Evolutionary conservation across 2,797 vertebrate genomes (phyloP), one percentile per base, ranked within the genome.

Genomic region (Denticeps clupeoides): DNA sequence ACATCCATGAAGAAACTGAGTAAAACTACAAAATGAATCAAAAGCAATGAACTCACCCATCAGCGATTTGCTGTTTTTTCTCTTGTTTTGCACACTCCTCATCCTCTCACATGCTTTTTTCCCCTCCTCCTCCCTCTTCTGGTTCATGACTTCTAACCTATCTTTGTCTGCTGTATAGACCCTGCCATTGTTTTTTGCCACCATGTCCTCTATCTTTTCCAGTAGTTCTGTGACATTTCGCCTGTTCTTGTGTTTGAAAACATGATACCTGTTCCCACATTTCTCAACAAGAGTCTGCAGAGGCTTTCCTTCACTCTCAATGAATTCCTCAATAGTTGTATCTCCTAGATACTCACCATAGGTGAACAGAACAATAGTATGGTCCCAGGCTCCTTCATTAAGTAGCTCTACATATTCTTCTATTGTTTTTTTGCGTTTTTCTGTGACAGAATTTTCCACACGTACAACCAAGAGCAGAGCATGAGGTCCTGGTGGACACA

Each of bases 41-140:
- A 22, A 3, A 15, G 11, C 1, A 8, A 3, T 12, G 21, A 42
- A 50, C 23, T 10, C 52, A 72, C 68, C 62, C 12, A 32, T 15
- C 4, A 15, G 31, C 13, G 31, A 32, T 62, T 13, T 41, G 1
- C 55, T 10, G 2, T 0, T 2, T 3, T 23, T 29, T 26, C 23
- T 61, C 37, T 1, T 59, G 40, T 33, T 35, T 25, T 21, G 9
- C 8, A 57, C 46, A 24, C 49, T 45, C 16, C 8, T 51, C 52
- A 58, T 19, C 54, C 65, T 68, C 33, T 10, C 24, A 6, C 12
- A 21, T 2, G 62, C 67, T 43, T 38, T 40, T 23, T 60, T 38
- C 26, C 65, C 42, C 24, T 67, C 64, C 1, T n/a, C 23, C 37
- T 0, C 42, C 28, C 33, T 44, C 35, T 25, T 61, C 32, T 54